These are phyloP conservation scores for Ictalurus punctatus DNA, from an alignment of 2,113 vertebrate species.

Conservation along the genomic window DNA sequence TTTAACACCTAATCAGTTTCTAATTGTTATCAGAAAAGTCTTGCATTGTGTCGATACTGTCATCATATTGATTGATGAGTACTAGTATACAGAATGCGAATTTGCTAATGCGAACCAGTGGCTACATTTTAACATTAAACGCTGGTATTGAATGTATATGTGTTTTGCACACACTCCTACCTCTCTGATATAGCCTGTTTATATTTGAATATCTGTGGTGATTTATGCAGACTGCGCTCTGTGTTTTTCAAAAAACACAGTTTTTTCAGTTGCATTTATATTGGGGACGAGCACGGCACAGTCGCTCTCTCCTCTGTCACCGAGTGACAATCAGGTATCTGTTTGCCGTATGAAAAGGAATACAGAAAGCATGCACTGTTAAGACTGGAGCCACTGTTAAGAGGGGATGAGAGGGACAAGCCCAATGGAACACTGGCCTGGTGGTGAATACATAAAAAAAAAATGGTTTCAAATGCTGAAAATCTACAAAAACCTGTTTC, in stretches of 20 bases:
- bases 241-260: constrained; percentile 25
- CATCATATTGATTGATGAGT: background rate
- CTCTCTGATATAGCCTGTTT: background rate
- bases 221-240: constrained; percentile 2
- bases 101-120: background rate
- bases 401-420: background rate
- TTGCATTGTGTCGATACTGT: background rate
- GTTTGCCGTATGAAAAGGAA: constrained; percentile 22
- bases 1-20: background rate
- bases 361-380: constrained; percentile 4
- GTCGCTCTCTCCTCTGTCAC: constrained; percentile 28
- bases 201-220: constrained; percentile 13
- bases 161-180: background rate
- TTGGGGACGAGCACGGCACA: constrained; percentile 16
- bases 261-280: constrained; percentile 6
- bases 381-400: constrained; percentile 24
- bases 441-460: background rate
- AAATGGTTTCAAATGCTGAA: background rate
- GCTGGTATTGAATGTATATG: background rate
- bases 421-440: background rate
- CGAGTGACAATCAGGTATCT: constrained; percentile 42
- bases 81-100: background rate
- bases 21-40: background rate
- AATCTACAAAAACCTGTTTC: constrained; percentile 4
- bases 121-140: background rate